Evolutionary conservation across 2,888 invertebrate species (phyloP), one percentile per base, ranked within the genome.

Genomic region (Tanypteryx hageni): DNA sequence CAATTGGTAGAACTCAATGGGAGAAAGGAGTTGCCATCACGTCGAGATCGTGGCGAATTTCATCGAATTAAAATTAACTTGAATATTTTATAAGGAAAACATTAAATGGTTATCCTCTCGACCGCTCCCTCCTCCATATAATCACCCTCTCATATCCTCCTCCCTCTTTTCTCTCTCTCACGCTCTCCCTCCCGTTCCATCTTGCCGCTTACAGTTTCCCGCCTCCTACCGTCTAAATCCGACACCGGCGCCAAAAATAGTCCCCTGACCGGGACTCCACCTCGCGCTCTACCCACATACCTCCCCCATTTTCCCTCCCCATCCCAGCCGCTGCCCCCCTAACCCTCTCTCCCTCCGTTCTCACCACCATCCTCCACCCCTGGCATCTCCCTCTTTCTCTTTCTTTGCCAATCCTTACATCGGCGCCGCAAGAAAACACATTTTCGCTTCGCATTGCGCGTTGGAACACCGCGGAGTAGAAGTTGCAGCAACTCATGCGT

Each of bases 211-310:
- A 89, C 89, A 89, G 89, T 89, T 89, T 89, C 89, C 89, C 89
- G 89, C 89, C 89, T 89, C 89, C 89, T 64, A 89, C 68, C 89
- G 89, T 89, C 89, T 89, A 89, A 89, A 89, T 89, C 89, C 89
- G 89, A 89, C 89, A 89, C 89, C 89, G 89, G 89, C 64, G 89
- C 89, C 89, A 64, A 89, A 89, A 89, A 89, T 89, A 89, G 89
- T 89, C 89, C 44, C 89, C 89, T 89, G 89, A 89, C 89, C 89
- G 89, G 89, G 89, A 89, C 89, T 83, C 83, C 83, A 83, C 83
- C 83, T 89, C 89, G 68, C 56, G 68, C 89, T 86, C 44, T 44
- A 57, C 83, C 83, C 83, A 83, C 83, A 16, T 83, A 44, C 16
- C 82, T 16, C 82, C 14, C 18, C 56, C 44, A 11, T 44, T 56